phyloP scores from a whole-genome alignment of 2,797 vertebrate genomes.

The Peromyscus melanophrys region DNA sequence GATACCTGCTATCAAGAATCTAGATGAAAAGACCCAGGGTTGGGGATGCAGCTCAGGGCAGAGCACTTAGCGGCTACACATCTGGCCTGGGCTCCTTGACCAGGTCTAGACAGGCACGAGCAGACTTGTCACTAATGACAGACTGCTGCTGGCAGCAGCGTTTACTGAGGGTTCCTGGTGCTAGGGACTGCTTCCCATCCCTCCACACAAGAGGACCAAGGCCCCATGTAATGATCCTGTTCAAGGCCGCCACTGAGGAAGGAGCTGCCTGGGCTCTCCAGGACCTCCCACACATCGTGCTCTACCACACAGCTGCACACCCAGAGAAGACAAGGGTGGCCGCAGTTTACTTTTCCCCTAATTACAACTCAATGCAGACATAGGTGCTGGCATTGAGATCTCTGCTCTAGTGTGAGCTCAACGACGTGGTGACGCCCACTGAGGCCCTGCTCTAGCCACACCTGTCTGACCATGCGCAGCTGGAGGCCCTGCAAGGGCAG shows the following conservation, averaged over 20 bases:
- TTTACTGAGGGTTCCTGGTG: background rate
- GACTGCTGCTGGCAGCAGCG: fast-evolving
- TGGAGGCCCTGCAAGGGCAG: too few relatives aligned
- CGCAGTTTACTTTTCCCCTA: background rate
- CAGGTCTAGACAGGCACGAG: background rate
- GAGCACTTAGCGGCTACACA: background rate
- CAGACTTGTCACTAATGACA: background rate
- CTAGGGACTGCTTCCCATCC: background rate
- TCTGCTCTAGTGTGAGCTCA: background rate
- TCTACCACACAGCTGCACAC: background rate
- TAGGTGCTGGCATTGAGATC: too few relatives aligned
- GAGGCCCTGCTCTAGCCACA: background rate
- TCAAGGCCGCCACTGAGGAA: background rate
- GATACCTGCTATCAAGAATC: background rate
- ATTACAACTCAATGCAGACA: background rate
- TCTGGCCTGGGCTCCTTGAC: background rate
- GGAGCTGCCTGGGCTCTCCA: background rate
- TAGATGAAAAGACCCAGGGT: background rate
- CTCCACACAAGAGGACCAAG: background rate
- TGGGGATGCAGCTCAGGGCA: background rate
- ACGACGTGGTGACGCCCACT: background rate
- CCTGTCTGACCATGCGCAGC: background rate
- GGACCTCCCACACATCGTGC: background rate
- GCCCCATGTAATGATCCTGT: background rate
- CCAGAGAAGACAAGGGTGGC: background rate